phyloP scores from a whole-genome alignment of 2,113 vertebrate genomes.

The Ictidomys tridecemlineatus region DNA sequence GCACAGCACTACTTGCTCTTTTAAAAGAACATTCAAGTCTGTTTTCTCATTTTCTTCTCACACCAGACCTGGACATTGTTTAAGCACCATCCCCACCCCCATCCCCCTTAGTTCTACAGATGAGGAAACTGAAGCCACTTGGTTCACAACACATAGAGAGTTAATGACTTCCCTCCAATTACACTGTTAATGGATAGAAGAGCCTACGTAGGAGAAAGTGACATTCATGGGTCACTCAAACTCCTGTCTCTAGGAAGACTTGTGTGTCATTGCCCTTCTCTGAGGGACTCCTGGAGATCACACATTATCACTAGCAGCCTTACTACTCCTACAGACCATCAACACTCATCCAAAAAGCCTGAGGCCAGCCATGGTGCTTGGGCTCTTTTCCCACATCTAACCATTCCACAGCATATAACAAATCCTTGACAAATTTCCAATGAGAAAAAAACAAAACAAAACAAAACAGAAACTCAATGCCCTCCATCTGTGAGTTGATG shows the following conservation, averaged over 20 bases:
- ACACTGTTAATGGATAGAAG: background rate
- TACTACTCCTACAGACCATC: background rate
- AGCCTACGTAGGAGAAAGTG: background rate
- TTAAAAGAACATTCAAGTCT: background rate
- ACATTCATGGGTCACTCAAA: background rate
- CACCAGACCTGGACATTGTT: background rate
- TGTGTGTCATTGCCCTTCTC: background rate
- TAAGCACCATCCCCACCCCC: background rate
- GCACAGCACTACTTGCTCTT: background rate
- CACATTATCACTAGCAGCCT: conserved; percentile 5
- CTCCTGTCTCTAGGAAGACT: background rate
- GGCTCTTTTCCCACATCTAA: conserved; percentile 12
- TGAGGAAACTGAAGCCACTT: conserved; percentile 44
- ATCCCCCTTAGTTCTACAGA: background rate
- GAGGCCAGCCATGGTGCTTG: background rate
- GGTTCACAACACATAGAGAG: background rate
- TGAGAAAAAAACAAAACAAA: conserved; percentile 32
- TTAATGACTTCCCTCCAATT: background rate
- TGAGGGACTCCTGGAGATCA: background rate
- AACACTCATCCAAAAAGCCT: conserved; percentile 26
- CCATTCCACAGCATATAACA: conserved; percentile 46
- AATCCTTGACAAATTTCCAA: conserved; percentile 58
- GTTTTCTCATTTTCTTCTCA: conserved; percentile 28
- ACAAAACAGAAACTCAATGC: background rate
- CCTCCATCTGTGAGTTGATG: conserved; percentile 32